phyloP scores from a whole-genome alignment of 1,140 invertebrate species.

The Caenorhabditis inopinata region DNA sequence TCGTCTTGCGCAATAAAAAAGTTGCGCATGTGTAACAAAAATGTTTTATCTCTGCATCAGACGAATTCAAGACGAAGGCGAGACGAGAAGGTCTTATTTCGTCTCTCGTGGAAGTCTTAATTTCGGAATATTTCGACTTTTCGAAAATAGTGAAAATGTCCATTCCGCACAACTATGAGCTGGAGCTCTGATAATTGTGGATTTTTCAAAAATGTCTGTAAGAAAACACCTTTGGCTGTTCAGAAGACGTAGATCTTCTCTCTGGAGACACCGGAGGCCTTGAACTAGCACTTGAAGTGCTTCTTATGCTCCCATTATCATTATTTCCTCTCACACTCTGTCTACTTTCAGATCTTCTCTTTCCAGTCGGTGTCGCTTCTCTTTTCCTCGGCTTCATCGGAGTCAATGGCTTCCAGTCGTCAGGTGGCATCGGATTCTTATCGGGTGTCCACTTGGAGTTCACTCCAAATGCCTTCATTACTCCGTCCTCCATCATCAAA shows the following conservation, averaged over 20 bases:
- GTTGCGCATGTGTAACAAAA: no score
- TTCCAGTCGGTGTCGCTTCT: background rate
- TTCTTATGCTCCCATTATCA: background rate
- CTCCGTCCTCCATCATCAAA: slow-evolving; percentile 23
- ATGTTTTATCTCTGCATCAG: no score
- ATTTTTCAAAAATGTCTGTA: no score
- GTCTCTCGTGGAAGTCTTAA: no score
- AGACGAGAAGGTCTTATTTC: no score
- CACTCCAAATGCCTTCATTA: slow-evolving; percentile 14
- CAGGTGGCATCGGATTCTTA: slow-evolving; percentile 3
- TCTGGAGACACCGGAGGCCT: background rate
- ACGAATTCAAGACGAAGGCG: no score
- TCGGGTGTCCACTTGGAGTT: slow-evolving; percentile 17
- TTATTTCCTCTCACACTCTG: slow-evolving; percentile 7
- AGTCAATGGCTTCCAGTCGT: slow-evolving; percentile 13
- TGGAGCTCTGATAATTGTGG: no score
- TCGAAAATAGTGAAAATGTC: no score
- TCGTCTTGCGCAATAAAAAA: no score
- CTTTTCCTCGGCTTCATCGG: slow-evolving; percentile 18
- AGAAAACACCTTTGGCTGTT: background rate
- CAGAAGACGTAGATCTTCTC: background rate
- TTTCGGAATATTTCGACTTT: no score
- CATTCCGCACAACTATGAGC: no score
- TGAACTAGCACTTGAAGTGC: background rate
- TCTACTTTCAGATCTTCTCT: background rate